Evolutionary conservation across 2,797 vertebrate species (phyloP).

Genomic region (Serranus cabrilla): DNA sequence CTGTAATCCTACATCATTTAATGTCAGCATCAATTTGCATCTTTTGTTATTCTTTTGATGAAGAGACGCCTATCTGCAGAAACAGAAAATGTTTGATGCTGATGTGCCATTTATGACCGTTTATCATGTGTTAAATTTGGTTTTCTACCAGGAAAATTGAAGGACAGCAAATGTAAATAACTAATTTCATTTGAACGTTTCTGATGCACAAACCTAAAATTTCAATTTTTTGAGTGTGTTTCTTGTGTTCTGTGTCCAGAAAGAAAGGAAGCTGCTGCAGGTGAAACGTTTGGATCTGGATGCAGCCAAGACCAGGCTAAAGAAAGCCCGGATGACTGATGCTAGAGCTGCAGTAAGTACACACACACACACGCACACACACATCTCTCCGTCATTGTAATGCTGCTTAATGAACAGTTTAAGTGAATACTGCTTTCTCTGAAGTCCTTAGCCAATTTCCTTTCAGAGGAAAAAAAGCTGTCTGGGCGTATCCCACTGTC

Average conservation of each 20-base stretch:
- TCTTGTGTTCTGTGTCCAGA: conserved; percentile 84
- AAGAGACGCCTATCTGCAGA: no score
- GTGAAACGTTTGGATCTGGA: conserved; percentile 98
- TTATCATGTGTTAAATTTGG: no score
- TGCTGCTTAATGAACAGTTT: neutral
- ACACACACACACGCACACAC: neutral
- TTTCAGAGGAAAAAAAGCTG: neutral
- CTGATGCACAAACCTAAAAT: neutral
- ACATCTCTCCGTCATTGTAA: neutral
- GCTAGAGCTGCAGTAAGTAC: conserved; percentile 92
- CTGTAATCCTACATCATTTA: no score
- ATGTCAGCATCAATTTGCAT: no score
- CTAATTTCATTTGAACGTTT: neutral
- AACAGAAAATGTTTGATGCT: no score
- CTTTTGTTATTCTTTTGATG: no score
- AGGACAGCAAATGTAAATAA: neutral
- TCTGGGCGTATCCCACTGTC: conserved; percentile 7
- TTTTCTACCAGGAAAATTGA: no score
- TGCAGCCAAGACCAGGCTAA: conserved; percentile 96
- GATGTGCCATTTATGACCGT: no score
- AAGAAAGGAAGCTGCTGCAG: conserved; percentile 96
- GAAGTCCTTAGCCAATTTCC: conserved; percentile 20
- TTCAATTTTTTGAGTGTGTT: conserved; percentile 4
- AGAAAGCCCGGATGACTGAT: conserved; percentile 95
- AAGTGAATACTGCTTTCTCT: neutral